Conservation (phyloP, 1,140 invertebrate genomes). For the Micrasema minimum region DNA sequence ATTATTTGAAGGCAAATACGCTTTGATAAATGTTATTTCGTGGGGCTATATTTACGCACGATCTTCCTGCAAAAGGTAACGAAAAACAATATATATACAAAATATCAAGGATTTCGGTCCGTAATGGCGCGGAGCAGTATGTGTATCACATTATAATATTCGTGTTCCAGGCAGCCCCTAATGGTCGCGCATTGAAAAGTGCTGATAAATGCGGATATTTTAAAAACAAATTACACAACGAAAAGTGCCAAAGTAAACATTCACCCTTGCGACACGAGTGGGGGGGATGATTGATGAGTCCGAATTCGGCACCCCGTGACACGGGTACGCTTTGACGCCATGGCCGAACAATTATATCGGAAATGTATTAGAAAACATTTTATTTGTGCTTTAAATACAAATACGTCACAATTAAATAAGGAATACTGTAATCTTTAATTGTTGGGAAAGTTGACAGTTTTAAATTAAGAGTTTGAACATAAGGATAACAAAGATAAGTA, state of each 20-base stretch:
- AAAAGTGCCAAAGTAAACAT: conserved; percentile 43
- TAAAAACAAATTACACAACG: conserved; percentile 43
- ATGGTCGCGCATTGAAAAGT: conserved; percentile 17
- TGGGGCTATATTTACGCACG: too few species aligned
- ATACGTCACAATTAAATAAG: too few species aligned
- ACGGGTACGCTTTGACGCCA: conserved; percentile 21
- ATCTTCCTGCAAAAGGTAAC: too few species aligned
- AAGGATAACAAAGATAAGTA: too few species aligned
- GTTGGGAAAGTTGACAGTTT: too few species aligned
- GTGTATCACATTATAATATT: background rate
- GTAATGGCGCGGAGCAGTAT: too few species aligned
- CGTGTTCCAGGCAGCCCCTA: background rate
- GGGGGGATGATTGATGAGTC: conserved; percentile 43
- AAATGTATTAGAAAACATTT: conserved; percentile 20
- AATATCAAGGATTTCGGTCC: too few species aligned
- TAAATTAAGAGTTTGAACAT: too few species aligned
- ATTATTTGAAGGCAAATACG: too few species aligned
- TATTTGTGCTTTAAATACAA: background rate
- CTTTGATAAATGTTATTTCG: too few species aligned
- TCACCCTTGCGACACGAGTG: conserved; percentile 26
- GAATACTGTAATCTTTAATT: too few species aligned
- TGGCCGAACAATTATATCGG: conserved; percentile 11
- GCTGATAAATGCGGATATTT: conserved; percentile 41
- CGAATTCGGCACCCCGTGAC: conserved; percentile 7
- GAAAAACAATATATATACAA: too few species aligned